Conservation (phyloP, 2,888 invertebrate genomes). For the Eulithis testata region DNA sequence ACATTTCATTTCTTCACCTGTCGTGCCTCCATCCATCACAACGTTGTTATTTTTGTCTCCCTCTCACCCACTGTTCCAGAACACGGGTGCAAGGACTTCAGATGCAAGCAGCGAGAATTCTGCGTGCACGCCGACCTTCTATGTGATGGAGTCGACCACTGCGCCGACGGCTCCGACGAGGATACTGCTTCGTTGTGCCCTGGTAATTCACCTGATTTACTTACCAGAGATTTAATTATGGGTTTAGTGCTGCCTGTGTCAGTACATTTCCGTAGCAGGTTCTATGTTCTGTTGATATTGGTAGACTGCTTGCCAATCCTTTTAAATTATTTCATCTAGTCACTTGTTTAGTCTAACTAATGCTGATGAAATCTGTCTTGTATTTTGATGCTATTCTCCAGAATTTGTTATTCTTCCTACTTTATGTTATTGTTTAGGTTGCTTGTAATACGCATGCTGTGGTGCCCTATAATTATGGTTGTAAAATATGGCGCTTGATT, state of each 20-base stretch:
- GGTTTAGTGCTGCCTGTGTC: neutral
- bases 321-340: too few relatives aligned
- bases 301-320: too few relatives aligned
- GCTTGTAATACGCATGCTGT: too few relatives aligned
- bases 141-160: slow-evolving; percentile 97
- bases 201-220: slow-evolving; percentile 81
- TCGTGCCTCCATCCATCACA: slow-evolving; percentile 32
- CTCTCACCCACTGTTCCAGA: slow-evolving; percentile 84
- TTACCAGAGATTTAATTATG: neutral
- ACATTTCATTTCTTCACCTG: slow-evolving; percentile 2
- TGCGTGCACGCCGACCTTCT: slow-evolving; percentile 96
- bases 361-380: too few relatives aligned
- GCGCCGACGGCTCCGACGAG: slow-evolving; percentile 97
- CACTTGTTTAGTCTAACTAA: too few relatives aligned
- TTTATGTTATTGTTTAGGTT: too few relatives aligned
- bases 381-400: too few relatives aligned
- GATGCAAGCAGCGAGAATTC: slow-evolving; percentile 94
- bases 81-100: slow-evolving; percentile 94
- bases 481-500: too few relatives aligned
- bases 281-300: too few relatives aligned
- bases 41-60: slow-evolving; percentile 47
- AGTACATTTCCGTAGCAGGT: too few relatives aligned
- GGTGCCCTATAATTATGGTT: too few relatives aligned
- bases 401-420: too few relatives aligned
- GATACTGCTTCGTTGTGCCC: slow-evolving; percentile 93